Evolutionary conservation across 2,113 vertebrate species (phyloP).

Genomic region (Ondatra zibethicus): DNA sequence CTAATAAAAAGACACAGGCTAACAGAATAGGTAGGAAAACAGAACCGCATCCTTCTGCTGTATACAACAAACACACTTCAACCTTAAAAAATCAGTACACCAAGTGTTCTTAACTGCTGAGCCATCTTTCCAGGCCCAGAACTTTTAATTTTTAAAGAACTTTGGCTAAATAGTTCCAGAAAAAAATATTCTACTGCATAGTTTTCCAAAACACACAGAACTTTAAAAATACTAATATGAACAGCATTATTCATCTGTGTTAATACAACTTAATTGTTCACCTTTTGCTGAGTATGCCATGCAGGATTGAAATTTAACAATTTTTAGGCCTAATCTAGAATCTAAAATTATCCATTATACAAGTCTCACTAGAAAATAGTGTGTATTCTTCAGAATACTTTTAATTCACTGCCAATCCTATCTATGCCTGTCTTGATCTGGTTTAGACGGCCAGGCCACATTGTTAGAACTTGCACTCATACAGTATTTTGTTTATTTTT

Average conservation of each 20-base stretch:
- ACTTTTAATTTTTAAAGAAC: neutral
- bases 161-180: conserved; percentile 46
- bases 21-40: too few species aligned
- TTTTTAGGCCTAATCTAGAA: neutral
- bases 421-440: neutral
- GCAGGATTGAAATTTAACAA: neutral
- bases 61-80: too few species aligned
- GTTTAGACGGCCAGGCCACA: neutral
- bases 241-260: neutral
- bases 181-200: conserved; percentile 36
- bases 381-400: conserved; percentile 8
- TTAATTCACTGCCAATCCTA: neutral
- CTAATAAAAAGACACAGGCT: too few species aligned
- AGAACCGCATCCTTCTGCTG: too few species aligned
- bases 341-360: neutral
- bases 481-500: neutral
- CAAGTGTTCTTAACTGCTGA: neutral
- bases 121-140: neutral
- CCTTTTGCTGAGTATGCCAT: neutral
- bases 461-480: neutral
- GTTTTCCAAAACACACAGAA: conserved; percentile 17
- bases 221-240: neutral
- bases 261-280: neutral
- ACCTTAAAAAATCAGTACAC: too few species aligned
- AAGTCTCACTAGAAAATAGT: conserved; percentile 3